Percentiles rank a stretch among this genome's conserved stretches.
Evolutionary conservation across 2,797 vertebrate genomes (phyloP).

Genomic region (Ctenopoma kingsleyae): DNA sequence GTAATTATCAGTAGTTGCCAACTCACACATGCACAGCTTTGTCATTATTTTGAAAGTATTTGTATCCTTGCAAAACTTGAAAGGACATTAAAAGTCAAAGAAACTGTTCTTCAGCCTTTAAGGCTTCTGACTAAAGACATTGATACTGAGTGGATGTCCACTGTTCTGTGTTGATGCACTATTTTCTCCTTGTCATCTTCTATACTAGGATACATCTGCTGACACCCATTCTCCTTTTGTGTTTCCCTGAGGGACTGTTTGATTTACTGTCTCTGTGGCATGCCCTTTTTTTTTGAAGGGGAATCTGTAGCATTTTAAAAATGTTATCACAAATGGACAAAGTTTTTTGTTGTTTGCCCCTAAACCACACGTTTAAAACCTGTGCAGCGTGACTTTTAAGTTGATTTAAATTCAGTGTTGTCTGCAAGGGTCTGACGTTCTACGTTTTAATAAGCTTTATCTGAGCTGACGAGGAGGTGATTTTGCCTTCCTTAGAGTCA

Average conservation of each 20-base stretch:
- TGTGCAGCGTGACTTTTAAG: not conserved
- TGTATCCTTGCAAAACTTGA: not conserved
- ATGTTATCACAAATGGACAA: constrained; percentile 45
- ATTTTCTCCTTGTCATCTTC: constrained; percentile 84
- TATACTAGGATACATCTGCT: constrained; percentile 74
- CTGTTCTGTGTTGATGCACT: constrained; percentile 66
- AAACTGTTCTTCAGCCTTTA: constrained; percentile 36
- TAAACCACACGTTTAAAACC: constrained; percentile 2
- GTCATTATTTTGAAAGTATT: not conserved
- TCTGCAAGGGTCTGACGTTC: constrained; percentile 23
- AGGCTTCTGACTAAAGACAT: constrained; percentile 43
- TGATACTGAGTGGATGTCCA: constrained; percentile 51
- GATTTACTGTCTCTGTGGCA: constrained; percentile 76
- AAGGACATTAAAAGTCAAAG: constrained; percentile 30
- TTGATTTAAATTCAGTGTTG: constrained; percentile 18
- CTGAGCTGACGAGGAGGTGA: constrained; percentile 36
- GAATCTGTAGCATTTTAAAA: constrained; percentile 67
- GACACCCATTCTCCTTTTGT: constrained; percentile 70
- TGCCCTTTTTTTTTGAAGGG: constrained; percentile 76
- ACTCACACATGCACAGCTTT: not conserved
- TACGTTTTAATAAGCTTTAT: constrained; percentile 48
- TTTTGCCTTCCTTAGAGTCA: constrained; percentile 48
- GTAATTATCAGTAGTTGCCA: constrained; percentile 7
- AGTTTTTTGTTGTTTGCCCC: constrained; percentile 14
- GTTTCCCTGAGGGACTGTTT: constrained; percentile 74